Base-by-base conservation (phyloP, 2,113 vertebrate species). In the Leucosticte australis region DNA sequence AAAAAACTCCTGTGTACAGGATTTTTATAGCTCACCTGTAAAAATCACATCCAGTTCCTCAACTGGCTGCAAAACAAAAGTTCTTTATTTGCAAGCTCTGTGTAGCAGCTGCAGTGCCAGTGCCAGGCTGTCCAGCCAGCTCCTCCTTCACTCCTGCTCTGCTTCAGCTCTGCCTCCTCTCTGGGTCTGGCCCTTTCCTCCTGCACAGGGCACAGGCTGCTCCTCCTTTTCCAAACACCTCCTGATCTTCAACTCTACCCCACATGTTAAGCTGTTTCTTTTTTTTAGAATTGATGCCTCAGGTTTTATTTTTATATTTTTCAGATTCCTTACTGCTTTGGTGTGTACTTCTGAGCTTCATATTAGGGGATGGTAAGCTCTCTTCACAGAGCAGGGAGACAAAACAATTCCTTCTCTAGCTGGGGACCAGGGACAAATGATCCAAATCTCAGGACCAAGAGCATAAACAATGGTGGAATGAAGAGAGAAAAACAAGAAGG, bases 201-300 rank as follows among this genome's bases (percentile, higher is more conserved):
- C 60, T 46, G n/a, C 5, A 1, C 46, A 31, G 37, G n/a, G 22
- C 41, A 44, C 27, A n/a, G 55, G 15, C 53, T 47, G 41, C 11
- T 79, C 17, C 46, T 89, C n/a, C 50, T 83, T 83, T 21, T 30
- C 50, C 73, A 89, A 80, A 67, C 46, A 53, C 22, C 17, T 73
- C 67, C 62, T 27, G 24, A 37, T 55, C 56, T 53, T 74, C 65
- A 65, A 7, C 30, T 73, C 50, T 24, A 47, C 28, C 20, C 20
- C 0, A 0, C 18, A 46, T 0, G 0, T 49, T 52, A 21, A 1
- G 2, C 56, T 47, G 6, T 10, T 73, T 18, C 7, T 20, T 28
- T 49, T 49, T 56, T 57, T 41, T 19, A 10, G 7, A 53, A 35
- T 59, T 35, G 56, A 59, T 35, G n/a, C n/a, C 56, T 59, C n/a